phyloP scores from a whole-genome alignment of 1,140 invertebrate species.

The Drosophila truncata region DNA sequence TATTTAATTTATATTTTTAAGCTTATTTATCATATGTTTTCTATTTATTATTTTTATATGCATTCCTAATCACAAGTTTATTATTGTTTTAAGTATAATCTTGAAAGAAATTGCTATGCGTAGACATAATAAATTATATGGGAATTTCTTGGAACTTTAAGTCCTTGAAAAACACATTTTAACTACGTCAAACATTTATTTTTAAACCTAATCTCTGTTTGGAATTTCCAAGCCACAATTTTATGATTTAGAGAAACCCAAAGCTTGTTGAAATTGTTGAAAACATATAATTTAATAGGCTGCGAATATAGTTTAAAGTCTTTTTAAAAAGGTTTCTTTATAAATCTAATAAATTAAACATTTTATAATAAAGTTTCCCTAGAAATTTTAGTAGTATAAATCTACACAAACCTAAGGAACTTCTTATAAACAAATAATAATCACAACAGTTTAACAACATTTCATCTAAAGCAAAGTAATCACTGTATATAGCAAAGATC shows the following conservation, averaged over 20 bases:
- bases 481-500: slow-evolving; percentile 13
- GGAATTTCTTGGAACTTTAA: too few relatives aligned
- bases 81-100: neutral
- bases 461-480: neutral
- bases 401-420: too few relatives aligned
- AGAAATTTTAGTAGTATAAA: neutral
- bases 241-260: too few relatives aligned
- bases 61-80: neutral
- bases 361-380: too few relatives aligned
- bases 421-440: neutral
- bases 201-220: neutral
- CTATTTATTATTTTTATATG: neutral
- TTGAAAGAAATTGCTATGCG: too few relatives aligned
- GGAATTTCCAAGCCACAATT: neutral
- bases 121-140: too few relatives aligned
- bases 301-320: too few relatives aligned
- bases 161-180: neutral
- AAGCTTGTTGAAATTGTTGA: too few relatives aligned
- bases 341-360: neutral
- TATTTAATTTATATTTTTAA: neutral
- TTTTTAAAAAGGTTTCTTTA: too few relatives aligned
- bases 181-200: neutral
- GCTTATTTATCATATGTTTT: neutral
- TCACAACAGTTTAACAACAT: too few relatives aligned
- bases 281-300: too few relatives aligned